phyloP scores from a whole-genome alignment of 2,113 vertebrate species.

The Oryctolagus cuniculus region mOryCun1.1 NC_091433.1:148659001-148659500 shows the following conservation, averaged over 20 bases:
- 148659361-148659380: background rate
- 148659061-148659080: no score
- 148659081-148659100: no score
- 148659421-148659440: background rate
- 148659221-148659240: background rate
- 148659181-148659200: no score
- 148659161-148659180: no score
- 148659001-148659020: no score
- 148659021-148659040: no score
- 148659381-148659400: background rate
- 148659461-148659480: background rate
- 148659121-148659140: no score
- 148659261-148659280: background rate
- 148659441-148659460: background rate
- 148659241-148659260: constrained; percentile 21
- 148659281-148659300: background rate
- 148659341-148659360: background rate
- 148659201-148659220: no score
- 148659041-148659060: no score
- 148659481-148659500: background rate
- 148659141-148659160: no score
- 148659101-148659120: no score
- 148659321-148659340: background rate
- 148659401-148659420: background rate
- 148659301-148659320: background rate